Base-by-base conservation (phyloP, 2,888 invertebrate species). In the Lottia gigantea region DNA sequence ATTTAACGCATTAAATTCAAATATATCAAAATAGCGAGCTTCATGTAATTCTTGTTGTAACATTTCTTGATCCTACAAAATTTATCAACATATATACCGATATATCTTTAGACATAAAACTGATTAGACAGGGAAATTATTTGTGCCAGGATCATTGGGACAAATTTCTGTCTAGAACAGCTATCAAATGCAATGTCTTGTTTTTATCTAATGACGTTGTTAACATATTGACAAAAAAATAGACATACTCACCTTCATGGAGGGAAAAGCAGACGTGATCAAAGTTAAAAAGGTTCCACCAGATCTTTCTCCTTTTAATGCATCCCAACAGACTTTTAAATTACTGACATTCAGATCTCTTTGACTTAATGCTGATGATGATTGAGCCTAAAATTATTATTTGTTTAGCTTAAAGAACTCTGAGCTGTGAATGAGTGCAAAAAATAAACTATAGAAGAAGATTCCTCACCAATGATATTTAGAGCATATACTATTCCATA, bases 231-330 rank as follows among this genome's bases (percentile, higher is more conserved):
- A 8, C 6, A 31, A 68, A 31, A 63, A 1, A 14, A 1, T n/a
- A 19, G 25, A 11, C 26, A 14, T 25, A 19, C 67, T 68, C 83
- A 94, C 94, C 92, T 95, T 95, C 69, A 93, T 90, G 71, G 94
- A 94, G 0, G 97, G 97, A 90, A 97, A 97, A 68, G 96, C 95
- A 78, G 96, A 95, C 7, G 97, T 97, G 69, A 97, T 96, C 62
- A 97, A 91, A 66, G 96, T 95, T 47, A 88, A 85, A 74, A 90
- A 90, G n/a, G 86, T 86, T 66, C 86, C 94, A 88, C 94, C 94
- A 40, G 73, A 71, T 69, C 85, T 83, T 89, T 96, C 95, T 85
- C 94, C 94, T 89, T 95, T 95, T 83, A 97, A 91, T 82, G 95
- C 95, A 89, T 97, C 96, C 96, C 97, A 97, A 89, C 96, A 96